Percentiles rank a stretch among this genome's conserved stretches.
These are phyloP conservation scores for Melikaiella ostensackeni DNA, from an alignment of 2,888 invertebrate species.

Conservation along the genomic window DNA sequence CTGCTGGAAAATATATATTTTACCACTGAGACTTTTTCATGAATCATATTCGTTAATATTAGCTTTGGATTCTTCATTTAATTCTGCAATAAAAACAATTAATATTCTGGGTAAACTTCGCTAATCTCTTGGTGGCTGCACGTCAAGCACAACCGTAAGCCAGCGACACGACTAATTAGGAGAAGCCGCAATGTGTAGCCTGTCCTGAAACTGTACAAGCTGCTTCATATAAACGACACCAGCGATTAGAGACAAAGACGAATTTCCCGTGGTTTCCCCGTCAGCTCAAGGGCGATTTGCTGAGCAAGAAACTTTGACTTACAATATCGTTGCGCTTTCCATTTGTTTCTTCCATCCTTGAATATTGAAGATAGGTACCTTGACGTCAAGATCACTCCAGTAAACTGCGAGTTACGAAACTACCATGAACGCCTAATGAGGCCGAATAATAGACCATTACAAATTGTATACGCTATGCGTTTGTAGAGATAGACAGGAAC, in stretches of 20 bases:
- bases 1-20: background rate
- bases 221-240: conserved; percentile 34
- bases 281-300: conserved; percentile 17
- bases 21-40: background rate
- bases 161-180: conserved; percentile 52
- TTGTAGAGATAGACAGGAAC: too few species aligned
- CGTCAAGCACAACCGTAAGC: conserved; percentile 10
- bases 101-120: conserved; percentile 46
- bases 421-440: too few species aligned
- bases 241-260: conserved; percentile 33
- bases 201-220: background rate
- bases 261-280: conserved; percentile 19
- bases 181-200: conserved; percentile 43
- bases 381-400: background rate
- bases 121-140: conserved; percentile 53
- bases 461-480: too few species aligned
- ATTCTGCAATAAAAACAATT: too few species aligned
- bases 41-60: too few species aligned
- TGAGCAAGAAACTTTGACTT: conserved; percentile 22
- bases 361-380: background rate
- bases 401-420: too few species aligned
- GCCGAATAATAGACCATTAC: too few species aligned
- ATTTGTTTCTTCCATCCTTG: conserved; percentile 14
- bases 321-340: conserved; percentile 2
- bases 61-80: too few species aligned